phyloP scores from a whole-genome alignment of 2,113 vertebrate species.

The Steatornis caripensis region DNA sequence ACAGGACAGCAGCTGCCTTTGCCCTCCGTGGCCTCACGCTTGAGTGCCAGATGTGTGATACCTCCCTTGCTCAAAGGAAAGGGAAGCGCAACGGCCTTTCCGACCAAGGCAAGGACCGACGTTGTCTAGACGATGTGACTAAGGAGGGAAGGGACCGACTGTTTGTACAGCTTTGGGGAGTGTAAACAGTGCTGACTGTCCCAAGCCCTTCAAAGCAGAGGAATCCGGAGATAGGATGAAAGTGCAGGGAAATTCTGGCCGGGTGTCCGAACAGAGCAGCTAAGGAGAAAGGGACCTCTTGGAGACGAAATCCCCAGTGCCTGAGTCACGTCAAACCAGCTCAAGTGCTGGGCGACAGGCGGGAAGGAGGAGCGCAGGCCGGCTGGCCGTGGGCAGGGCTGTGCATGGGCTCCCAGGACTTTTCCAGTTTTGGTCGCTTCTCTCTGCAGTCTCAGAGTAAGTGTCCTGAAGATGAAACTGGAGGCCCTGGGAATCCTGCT shows the following conservation, averaged over 20 bases:
- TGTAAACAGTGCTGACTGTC: slow-evolving; percentile 6
- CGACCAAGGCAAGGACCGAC: background rate
- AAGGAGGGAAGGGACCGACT: slow-evolving; percentile 10
- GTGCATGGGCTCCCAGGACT: background rate
- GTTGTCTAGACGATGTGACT: slow-evolving; percentile 55
- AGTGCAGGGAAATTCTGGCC: background rate
- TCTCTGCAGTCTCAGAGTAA: background rate
- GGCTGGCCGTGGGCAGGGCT: fast-evolving
- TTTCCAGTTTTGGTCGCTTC: background rate
- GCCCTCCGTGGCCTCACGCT: background rate
- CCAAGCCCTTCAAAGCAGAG: slow-evolving; percentile 27
- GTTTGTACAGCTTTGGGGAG: slow-evolving; percentile 50
- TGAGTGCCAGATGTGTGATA: background rate
- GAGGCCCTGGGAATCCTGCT: background rate
- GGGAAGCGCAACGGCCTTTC: background rate
- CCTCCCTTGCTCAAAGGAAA: slow-evolving; percentile 4
- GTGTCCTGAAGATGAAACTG: background rate
- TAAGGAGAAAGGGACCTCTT: background rate
- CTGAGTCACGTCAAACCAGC: background rate
- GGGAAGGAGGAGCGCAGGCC: background rate
- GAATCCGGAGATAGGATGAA: slow-evolving; percentile 1
- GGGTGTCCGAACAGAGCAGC: background rate
- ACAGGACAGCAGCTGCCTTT: background rate
- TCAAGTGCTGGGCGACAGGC: fast-evolving
- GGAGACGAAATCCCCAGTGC: background rate